Percentiles rank a stretch among this genome's conserved stretches.
phyloP scores from a whole-genome alignment of 2,797 vertebrate genomes.

The Lates japonicus region DNA sequence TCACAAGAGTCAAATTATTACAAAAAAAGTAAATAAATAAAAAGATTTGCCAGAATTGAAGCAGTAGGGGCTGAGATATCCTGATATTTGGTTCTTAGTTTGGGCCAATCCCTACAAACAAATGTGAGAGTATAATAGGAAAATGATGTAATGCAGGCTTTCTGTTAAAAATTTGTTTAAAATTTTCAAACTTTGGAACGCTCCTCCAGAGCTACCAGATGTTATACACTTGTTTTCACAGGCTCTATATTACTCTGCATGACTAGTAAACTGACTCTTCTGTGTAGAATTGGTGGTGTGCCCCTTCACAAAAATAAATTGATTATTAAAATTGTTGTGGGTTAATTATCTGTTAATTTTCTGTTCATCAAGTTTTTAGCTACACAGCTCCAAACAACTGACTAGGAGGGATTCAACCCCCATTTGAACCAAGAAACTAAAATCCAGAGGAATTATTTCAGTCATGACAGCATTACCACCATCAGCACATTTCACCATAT shows the following conservation, averaged over 20 bases:
- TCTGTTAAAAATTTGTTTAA: too few relatives aligned
- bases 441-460: slow-evolving; percentile 7
- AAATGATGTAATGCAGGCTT: too few relatives aligned
- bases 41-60: not conserved
- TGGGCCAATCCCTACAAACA: not conserved
- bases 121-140: too few relatives aligned
- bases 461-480: slow-evolving; percentile 2
- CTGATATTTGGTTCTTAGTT: not conserved
- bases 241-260: too few relatives aligned
- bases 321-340: not conserved
- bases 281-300: not conserved
- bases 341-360: not conserved
- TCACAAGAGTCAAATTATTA: not conserved
- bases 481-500: slow-evolving; percentile 41
- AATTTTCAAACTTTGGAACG: not conserved
- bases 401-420: not conserved
- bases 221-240: not conserved
- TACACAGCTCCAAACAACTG: not conserved
- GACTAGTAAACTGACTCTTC: not conserved
- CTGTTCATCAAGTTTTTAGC: not conserved
- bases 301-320: not conserved
- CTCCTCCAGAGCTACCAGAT: not conserved
- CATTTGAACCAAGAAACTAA: slow-evolving; percentile 20
- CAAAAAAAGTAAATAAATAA: too few relatives aligned
- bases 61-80: not conserved